Base-by-base conservation (phyloP, 1,140 invertebrate species). In the Trissolcus basalis region DNA sequence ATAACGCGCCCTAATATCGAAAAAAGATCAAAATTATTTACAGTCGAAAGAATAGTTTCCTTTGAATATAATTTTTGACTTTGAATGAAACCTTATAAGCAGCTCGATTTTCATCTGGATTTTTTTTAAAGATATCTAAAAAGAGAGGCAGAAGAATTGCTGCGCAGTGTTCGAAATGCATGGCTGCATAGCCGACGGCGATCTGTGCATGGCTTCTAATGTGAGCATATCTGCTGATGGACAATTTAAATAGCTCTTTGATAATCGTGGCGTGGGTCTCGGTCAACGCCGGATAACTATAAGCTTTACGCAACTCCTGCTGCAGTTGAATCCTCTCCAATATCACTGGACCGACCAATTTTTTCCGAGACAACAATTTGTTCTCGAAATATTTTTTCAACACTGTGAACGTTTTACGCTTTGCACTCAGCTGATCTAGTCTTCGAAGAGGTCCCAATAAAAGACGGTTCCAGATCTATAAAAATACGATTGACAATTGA, bases 191-290 rank as follows among this genome's bases (percentile, higher is more conserved):
- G 44, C 88, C 90, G n/a, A 94, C 81, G 68, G 90, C 88, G 7
- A 77, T 71, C 85, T 96, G 94, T 12, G 93, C 92, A 54, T 83
- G 85, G 10, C 86, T 88, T 70, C 95, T 87, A 80, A 94, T 91
- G 76, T 92, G 90, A 74, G 91, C 91, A 77, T 95, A 95, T 78
- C 91, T 89, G 81, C 93, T 93, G 15, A 90, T 91, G 5, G 91
- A 89, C 12, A 95, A 82, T 54, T 88, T 86, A 16, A 94, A 88
- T n/a, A 95, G 80, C 85, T 93, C 90, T 7, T 90, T 76, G 47
- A 94, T 87, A 49, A 94, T 90, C 6, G 84, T 80, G 51, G 88
- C 85, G 77, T 95, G 93, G 1, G 90, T 90, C 39, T 88, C 83
- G 0, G 91, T 92, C 15, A 92, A 80, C 10, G 83, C 82, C 39